These are phyloP conservation scores for Erythrolamprus reginae DNA, from an alignment of 2,113 vertebrate species.

Conservation along the genomic window DNA sequence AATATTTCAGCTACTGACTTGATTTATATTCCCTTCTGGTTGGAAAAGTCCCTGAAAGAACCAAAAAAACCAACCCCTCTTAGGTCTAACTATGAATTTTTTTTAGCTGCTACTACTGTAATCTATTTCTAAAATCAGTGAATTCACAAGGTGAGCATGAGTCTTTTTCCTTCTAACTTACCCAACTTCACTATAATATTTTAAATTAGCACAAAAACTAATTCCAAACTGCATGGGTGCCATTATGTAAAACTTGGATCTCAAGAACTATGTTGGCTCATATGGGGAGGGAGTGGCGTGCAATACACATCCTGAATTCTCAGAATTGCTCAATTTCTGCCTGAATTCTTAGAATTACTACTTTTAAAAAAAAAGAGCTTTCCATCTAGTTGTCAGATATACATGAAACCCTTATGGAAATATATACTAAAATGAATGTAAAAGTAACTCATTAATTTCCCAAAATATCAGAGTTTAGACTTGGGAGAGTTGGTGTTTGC, in stretches of 20 bases:
- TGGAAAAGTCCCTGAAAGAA: not conserved
- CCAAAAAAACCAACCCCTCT: not conserved
- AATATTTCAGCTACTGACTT: not conserved
- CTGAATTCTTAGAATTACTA: slow-evolving; percentile 14
- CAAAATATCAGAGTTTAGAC: slow-evolving; percentile 4
- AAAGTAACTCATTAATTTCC: slow-evolving; percentile 32
- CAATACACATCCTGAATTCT: slow-evolving; percentile 24
- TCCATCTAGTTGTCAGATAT: not conserved
- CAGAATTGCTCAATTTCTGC: slow-evolving; percentile 12
- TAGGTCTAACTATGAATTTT: not conserved
- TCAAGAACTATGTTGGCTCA: not conserved
- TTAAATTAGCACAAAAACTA: not conserved
- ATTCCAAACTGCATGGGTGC: not conserved
- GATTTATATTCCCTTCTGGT: not conserved
- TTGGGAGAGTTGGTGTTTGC: not conserved
- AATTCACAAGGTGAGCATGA: not conserved
- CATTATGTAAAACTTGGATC: slow-evolving; percentile 1
- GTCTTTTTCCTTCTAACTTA: not conserved
- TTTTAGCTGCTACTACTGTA: not conserved
- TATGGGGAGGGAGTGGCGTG: not conserved
- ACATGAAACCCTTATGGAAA: slow-evolving; percentile 1
- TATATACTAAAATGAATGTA: slow-evolving; percentile 25
- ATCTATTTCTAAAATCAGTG: not conserved
- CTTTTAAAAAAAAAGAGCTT: not conserved
- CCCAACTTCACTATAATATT: not conserved